Percentiles rank a stretch among this genome's conserved stretches.
These are phyloP conservation scores for Heliconius aoede DNA, from an alignment of 2,888 invertebrate species.

Conservation along the genomic window DNA sequence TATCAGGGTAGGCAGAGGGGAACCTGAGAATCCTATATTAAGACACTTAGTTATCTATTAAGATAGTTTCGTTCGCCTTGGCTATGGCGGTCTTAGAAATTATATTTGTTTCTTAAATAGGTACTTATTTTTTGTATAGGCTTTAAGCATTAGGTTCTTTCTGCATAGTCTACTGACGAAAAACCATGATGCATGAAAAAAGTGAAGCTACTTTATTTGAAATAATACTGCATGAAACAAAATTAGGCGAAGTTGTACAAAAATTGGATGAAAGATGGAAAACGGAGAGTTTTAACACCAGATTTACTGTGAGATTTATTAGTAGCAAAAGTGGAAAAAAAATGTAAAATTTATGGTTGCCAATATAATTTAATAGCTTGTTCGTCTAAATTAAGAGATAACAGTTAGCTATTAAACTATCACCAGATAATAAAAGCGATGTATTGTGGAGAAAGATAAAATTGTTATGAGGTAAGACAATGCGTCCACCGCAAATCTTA, in stretches of 20 bases:
- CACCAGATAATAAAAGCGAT: conserved; percentile 20
- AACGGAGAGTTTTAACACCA: not conserved
- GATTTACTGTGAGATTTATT: not conserved
- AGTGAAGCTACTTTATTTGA: no score
- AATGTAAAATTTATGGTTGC: not conserved
- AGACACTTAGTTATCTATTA: not conserved
- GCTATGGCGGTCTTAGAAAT: not conserved
- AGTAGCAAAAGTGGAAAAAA: no score
- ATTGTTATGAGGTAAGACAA: conserved; percentile 13
- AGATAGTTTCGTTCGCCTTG: not conserved
- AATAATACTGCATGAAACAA: no score
- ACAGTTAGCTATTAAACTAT: conserved; percentile 21
- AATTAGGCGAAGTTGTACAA: no score
- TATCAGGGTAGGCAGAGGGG: not conserved
- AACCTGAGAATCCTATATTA: not conserved
- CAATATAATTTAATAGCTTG: conserved; percentile 24
- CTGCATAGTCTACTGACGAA: no score
- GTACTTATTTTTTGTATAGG: no score
- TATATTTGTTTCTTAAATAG: no score
- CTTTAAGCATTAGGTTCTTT: no score
- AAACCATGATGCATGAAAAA: no score
- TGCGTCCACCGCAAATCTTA: conserved; percentile 9
- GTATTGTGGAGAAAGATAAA: conserved; percentile 18
- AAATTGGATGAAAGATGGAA: not conserved
- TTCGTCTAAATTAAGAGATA: conserved; percentile 26